phyloP scores from a whole-genome alignment of 2,113 vertebrate species.

The Desmodus rotundus region DNA sequence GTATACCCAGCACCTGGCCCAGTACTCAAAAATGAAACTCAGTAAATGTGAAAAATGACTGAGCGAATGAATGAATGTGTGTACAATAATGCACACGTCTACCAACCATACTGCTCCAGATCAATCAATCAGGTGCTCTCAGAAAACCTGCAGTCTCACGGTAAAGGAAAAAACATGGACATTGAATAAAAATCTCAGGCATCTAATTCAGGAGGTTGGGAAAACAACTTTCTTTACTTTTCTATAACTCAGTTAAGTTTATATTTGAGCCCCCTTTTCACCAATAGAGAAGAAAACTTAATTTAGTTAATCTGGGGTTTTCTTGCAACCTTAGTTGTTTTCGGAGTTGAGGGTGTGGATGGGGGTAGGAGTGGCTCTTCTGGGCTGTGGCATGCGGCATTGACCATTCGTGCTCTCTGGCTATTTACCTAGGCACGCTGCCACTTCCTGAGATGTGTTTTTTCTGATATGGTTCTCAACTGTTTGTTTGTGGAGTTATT shows the following conservation, averaged over 20 bases:
- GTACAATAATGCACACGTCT: background rate
- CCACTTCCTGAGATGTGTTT: background rate
- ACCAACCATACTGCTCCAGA: background rate
- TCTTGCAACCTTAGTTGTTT: background rate
- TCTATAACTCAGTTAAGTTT: background rate
- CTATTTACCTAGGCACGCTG: background rate
- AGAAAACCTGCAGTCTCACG: background rate
- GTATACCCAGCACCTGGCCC: background rate
- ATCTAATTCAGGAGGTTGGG: background rate
- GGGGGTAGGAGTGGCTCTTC: background rate
- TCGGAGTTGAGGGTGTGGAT: fast-evolving
- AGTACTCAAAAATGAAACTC: background rate
- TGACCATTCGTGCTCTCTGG: background rate
- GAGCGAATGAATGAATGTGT: background rate
- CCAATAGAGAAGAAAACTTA: background rate
- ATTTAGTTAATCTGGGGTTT: background rate
- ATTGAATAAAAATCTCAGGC: background rate
- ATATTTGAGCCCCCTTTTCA: background rate
- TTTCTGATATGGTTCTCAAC: background rate
- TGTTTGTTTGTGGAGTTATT: background rate
- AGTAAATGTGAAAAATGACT: background rate
- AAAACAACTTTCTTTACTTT: background rate
- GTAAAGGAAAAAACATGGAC: background rate
- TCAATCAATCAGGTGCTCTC: background rate
- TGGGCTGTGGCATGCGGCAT: fast-evolving